Evolutionary conservation across 2,888 invertebrate genomes (phyloP).

Genomic region (Drosophila setosimentum): DNA sequence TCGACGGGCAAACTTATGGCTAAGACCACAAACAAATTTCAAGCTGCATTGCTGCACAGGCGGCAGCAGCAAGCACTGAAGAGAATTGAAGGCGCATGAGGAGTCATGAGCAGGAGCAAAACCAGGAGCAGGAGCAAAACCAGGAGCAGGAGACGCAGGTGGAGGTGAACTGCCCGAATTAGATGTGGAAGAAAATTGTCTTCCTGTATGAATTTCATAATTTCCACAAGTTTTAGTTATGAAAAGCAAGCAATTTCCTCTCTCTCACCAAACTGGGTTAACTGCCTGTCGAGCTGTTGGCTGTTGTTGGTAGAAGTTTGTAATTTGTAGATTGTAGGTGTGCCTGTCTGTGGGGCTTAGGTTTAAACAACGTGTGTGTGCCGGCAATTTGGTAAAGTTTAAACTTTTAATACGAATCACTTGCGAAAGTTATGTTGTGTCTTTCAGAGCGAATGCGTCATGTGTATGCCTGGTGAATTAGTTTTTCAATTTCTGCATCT

Average conservation of each 20-base stretch:
- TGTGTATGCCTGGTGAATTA: conserved; percentile 34
- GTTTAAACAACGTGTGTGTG: conserved; percentile 18
- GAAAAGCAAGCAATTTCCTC: conserved; percentile 83
- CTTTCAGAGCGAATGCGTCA: conserved; percentile 40
- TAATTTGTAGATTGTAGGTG: conserved; percentile 15
- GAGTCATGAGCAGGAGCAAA: neutral
- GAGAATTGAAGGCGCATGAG: neutral
- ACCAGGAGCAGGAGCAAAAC: too few relatives aligned
- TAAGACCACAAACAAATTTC: conserved; percentile 79
- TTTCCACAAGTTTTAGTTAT: conserved; percentile 82
- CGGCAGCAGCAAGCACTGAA: conserved; percentile 1
- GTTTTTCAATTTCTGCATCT: conserved; percentile 73
- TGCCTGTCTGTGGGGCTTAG: conserved; percentile 22
- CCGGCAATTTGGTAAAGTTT: conserved; percentile 71
- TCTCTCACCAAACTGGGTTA: conserved; percentile 42
- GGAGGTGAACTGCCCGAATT: conserved; percentile 58
- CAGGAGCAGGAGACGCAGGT: neutral
- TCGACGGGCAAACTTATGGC: conserved; percentile 79
- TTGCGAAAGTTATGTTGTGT: conserved; percentile 64
- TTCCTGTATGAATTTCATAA: conserved; percentile 85
- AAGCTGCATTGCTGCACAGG: conserved; percentile 65
- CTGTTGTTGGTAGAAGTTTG: conserved; percentile 14
- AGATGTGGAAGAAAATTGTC: conserved; percentile 83
- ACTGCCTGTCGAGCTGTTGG: conserved; percentile 18
- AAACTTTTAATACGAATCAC: conserved; percentile 74